A percentile compares a stretch with the other conserved stretches of the same genome.
Evolutionary conservation across 1,140 invertebrate species (phyloP).

Genomic region (Armadillidium nasatum): DNA sequence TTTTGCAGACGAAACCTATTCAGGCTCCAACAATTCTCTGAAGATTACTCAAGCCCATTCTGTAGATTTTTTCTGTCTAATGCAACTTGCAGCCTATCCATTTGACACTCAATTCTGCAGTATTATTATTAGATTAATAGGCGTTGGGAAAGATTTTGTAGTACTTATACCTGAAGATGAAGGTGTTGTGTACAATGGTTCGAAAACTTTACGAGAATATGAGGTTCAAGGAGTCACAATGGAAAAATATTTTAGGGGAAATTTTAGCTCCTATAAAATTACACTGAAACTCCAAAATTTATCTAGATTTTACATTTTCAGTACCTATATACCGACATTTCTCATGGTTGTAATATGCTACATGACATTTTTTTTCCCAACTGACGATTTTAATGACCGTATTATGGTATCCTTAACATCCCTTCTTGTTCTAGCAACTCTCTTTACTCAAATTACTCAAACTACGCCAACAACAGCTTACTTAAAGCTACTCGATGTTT

Average conservation of each 20-base stretch:
- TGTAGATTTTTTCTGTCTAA: conserved; percentile 33
- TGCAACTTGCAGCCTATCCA: conserved; percentile 38
- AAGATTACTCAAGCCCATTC: conserved; percentile 35
- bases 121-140: conserved; percentile 29
- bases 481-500: conserved; percentile 38
- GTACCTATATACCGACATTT: conserved; percentile 42
- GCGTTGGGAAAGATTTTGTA: conserved; percentile 37
- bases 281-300: conserved; percentile 31
- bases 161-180: conserved; percentile 7
- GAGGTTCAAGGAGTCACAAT: conserved; percentile 27
- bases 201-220: conserved; percentile 35
- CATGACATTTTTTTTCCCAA: conserved; percentile 36
- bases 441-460: conserved; percentile 39
- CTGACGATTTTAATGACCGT: conserved; percentile 41
- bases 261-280: conserved; percentile 34
- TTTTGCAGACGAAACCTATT: conserved; percentile 39
- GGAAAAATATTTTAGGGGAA: conserved; percentile 27
- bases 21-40: conserved; percentile 36
- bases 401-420: conserved; percentile 44
- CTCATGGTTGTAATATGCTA: conserved; percentile 43
- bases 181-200: conserved; percentile 31
- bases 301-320: conserved; percentile 39
- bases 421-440: conserved; percentile 39
- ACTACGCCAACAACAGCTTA: conserved; percentile 36
- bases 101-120: conserved; percentile 36